Evolutionary conservation across 2,888 invertebrate genomes (phyloP), one percentile per base, ranked within the genome.

Genomic region (Pyralis farinalis): DNA sequence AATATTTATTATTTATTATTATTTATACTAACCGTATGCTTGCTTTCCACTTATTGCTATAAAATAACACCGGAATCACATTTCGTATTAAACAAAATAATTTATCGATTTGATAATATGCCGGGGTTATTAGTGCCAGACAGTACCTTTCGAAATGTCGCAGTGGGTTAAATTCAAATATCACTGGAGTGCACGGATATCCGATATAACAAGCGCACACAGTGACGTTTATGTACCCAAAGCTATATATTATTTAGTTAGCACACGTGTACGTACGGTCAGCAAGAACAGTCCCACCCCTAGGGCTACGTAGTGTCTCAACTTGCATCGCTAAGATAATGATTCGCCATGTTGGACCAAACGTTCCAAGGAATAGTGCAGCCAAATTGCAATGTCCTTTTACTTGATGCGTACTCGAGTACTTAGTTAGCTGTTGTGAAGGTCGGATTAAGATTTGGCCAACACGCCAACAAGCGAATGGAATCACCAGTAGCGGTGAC

Each of bases 401-500:
- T 46, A 40, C 51, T 43, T 46, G 46, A 47, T 49, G 39, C 47
- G 48, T 43, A 43, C 7, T 29, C 28, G 10, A 47, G 55, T 53
- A 55, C 49, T 55, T 54, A 55, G 50, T 46, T 55, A 65, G 59
- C 63, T 66, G 58, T 65, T 63, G 62, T 65, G 55, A 58, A 57
- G 63, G 71, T 54, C 53, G 71, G 77, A 78, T 81, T 80, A 78
- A 71, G 66, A 60, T 67, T 63, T 72, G 70, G 63, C 72, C 77
- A 74, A 71, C 68, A 70, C 66, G 74, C 73, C 78, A 77, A 73
- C 73, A 68, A 73, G 71, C 73, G 75, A 71, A 70, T 71, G 80
- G 83, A 84, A 84, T 83, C 83, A 83, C 80, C 76, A 71, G 62
- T 67, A 69, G 69, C 79, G 78, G 80, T 79, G 82, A 77, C 84